A percentile compares a stretch with the other conserved stretches of the same genome.
phyloP scores from a whole-genome alignment of 37 sponge, comb jelly and placozoan species.

The Eunapius fragilis region DNA sequence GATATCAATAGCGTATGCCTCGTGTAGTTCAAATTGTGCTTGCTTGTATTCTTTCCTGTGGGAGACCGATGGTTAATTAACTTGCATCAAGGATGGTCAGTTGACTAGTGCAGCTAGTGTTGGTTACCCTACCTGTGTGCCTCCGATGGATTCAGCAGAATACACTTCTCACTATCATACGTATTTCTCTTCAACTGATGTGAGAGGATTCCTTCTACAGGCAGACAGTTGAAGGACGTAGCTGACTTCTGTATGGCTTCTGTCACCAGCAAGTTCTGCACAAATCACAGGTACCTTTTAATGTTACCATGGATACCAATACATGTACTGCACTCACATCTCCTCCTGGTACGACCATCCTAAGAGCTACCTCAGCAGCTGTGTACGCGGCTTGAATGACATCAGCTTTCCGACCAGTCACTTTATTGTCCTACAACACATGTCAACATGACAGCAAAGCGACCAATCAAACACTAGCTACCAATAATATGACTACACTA shows the following conservation, averaged over 20 bases:
- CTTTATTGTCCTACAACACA: conserved; percentile 55
- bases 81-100: neutral
- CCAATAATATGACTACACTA: too few relatives aligned
- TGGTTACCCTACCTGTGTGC: conserved; percentile 45
- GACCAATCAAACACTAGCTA: neutral
- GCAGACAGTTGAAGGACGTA: conserved; percentile 70
- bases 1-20: conserved; percentile 95
- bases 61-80: neutral
- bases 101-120: too few relatives aligned
- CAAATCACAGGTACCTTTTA: neutral
- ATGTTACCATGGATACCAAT: neutral
- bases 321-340: conserved; percentile 61
- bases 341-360: conserved; percentile 94
- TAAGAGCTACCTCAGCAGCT: conserved; percentile 87
- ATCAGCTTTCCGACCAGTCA: conserved; percentile 91
- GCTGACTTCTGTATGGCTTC: conserved; percentile 88
- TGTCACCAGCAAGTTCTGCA: conserved; percentile 71
- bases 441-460: neutral
- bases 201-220: conserved; percentile 90
- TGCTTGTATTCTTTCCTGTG: conserved; percentile 85
- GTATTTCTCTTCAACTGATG: conserved; percentile 76
- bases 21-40: conserved; percentile 92
- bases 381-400: conserved; percentile 86
- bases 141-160: conserved; percentile 79
- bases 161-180: conserved; percentile 79